Evolutionary conservation across 2,888 invertebrate genomes (phyloP).

Genomic region (Omphaloscelis lunosa): DNA sequence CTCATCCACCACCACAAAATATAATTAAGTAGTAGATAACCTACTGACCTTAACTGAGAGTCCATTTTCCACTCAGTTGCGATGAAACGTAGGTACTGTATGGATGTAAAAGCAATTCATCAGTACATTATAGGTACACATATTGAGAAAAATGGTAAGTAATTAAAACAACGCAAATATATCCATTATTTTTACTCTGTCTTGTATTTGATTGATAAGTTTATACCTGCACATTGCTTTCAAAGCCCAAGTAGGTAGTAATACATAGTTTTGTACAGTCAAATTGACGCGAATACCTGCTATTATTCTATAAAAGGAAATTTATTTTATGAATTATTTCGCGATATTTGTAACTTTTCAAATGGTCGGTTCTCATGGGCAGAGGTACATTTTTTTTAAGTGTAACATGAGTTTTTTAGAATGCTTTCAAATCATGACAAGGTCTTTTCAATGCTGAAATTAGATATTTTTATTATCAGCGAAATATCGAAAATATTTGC

Average conservation of each 20-base stretch:
- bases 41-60: constrained; percentile 80
- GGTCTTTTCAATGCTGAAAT: neutral
- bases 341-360: neutral
- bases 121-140: constrained; percentile 50
- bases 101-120: constrained; percentile 69
- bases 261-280: constrained; percentile 12
- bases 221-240: constrained; percentile 12
- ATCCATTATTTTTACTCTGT: constrained; percentile 20
- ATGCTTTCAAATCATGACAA: neutral
- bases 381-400: neutral
- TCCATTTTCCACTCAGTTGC: constrained; percentile 77
- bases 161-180: constrained; percentile 56
- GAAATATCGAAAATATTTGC: neutral
- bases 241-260: neutral
- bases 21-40: constrained; percentile 58
- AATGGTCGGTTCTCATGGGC: constrained; percentile 20
- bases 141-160: constrained; percentile 55
- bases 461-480: neutral
- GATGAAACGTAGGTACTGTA: constrained; percentile 79
- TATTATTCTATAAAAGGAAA: neutral
- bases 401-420: neutral
- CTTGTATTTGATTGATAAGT: constrained; percentile 15
- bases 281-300: constrained; percentile 6
- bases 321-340: constrained; percentile 27
- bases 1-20: constrained; percentile 73